Base-by-base conservation (phyloP, 2,888 invertebrate species). In the Loripinus fragilis region DNA sequence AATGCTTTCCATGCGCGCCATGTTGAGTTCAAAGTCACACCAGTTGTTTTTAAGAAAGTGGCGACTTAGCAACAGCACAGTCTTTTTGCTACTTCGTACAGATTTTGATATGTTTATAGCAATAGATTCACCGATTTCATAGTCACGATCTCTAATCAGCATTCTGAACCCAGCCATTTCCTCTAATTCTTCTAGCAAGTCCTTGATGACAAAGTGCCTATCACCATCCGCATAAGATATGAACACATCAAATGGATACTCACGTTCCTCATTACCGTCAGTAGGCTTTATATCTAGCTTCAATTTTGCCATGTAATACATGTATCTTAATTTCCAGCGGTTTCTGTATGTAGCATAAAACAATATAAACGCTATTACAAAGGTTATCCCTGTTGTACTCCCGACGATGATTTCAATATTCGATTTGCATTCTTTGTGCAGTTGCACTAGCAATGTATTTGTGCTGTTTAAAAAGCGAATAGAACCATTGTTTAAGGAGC, bases 21-120 rank as follows among this genome's bases (percentile, higher is more conserved):
- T 87, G 30, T 85, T 80, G 65, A 89, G 78, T 75, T 89, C 89
- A 69, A 85, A 87, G 69, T 85, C 80, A 76, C 88, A 89, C 81
- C 82, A 87, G 33, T 83, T 78, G 66, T 81, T 87, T 38, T 71
- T 67, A 2, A 87, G 33, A 71, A 86, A 88, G 66, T 74, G 71
- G 30, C 75, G 71, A 15, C 86, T 85, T 10, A 89, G 42, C 28
- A 89, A 28, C 20, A 85, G 74, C 15, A 89, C 42, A 2, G 86
- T 87, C 48, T 85, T 84, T 67, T 81, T 83, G 76, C 89, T 89
- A 15, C 71, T 74, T 30, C 81, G 50, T 1, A 89, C 83, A 23
- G 88, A 85, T 45, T 80, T 76, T 2, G 79, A 75, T 38, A 89
- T 88, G 64, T 86, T 87, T 17, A 73, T 74, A 3, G 86, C 84